Base-by-base conservation (phyloP, 2,797 vertebrate genomes). In the Scleropages formosus region DNA sequence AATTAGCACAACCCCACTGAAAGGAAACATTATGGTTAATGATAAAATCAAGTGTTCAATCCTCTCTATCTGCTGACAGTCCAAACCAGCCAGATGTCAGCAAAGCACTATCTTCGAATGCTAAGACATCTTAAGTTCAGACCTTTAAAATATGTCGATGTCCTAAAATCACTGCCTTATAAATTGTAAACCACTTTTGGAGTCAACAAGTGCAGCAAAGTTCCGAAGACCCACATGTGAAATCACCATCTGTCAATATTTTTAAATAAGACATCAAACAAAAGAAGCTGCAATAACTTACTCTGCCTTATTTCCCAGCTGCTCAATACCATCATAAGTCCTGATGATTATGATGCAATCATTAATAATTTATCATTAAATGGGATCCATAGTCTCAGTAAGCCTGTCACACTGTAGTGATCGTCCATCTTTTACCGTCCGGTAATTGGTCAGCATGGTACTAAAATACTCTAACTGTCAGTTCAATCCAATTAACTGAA, bases 301-400 rank as follows among this genome's bases (percentile, higher is more conserved):
- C 24, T 44, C 58, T 53, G n/a, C 58, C 26, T 24, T 24, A 39
- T 24, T 22, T 39, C 49, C n/a, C 24, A 24, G 65, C 44, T 10
- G 62, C 69, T 39, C 73, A 75, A 77, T 24, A 44, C n/a, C n/a
- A 74, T 44, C 68, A 63, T 72, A 68, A n/a, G 72, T 68, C 67
- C 49, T 53, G 49, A 70, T 26, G 12, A 71, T 11, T 53, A 51
- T 56, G 15, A 71, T 58, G 47, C 51, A 18, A 26, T 18, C 75
- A 82, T 81, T 83, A 18, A 26, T 18, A 75, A 82, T 81, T 83
- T 81, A 64, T 81, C 74, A 77, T 20, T 59, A 77, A 26, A 46
- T 60, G 73, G 71, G 67, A 71, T 77, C 77, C 65, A 78, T 77
- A 77, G 72, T 77, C 72, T 74, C 77, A 77, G 71, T 60, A 77